Base-by-base conservation (phyloP, 2,797 vertebrate species). In the Fistularia commersonii region DNA sequence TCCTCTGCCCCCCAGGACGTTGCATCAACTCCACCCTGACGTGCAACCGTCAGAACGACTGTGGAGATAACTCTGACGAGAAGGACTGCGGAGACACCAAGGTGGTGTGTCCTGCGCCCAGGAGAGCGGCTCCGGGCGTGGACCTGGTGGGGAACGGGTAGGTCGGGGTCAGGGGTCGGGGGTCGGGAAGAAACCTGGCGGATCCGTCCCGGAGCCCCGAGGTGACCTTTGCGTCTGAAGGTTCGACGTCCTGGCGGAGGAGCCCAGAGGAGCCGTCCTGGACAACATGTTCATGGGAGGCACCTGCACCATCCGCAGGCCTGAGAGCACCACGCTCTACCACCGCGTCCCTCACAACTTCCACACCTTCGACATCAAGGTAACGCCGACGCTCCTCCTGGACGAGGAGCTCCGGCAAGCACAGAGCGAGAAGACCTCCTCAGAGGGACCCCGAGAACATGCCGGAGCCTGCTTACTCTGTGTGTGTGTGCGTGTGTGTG, bases 11-110 rank as follows among this genome's bases (percentile, higher is more conserved):
- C 56, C 32, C 82, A 98, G 97, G 94, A 13, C 93, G 93, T 57
- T 98, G 95, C 72, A 90, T 98, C 75, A 80, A 89, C 60, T 70
- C 71, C 0, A 85, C 79, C 0, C 71, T 97, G 41, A 79, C 84
- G 35, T 97, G 96, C 62, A 98, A 98, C 77, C 85, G 72, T 31
- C 94, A 98, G 85, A 93, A 97, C 14, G 95, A 98, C 82, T 98
- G 95, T 37, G 92, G 89, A 5, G 96, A 98, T 64, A 93, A 92
- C 69, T 94, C 95, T 0, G 95, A 98, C 13, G 96, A 98, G 88
- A 91, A 65, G 45, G 51, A 88, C 51, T 99, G 97, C 41, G 65
- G 8, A 0, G 50, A 46, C 3, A 74, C 55, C 10, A 91, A 64
- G 11, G 0, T 8, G 0, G 90, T 93, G 1, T 93, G 49, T 91